A percentile compares a stretch with the other conserved stretches of the same genome.
Conservation (phyloP, 2,113 vertebrate genomes). For the Campylorhamphus procurvoides region DNA sequence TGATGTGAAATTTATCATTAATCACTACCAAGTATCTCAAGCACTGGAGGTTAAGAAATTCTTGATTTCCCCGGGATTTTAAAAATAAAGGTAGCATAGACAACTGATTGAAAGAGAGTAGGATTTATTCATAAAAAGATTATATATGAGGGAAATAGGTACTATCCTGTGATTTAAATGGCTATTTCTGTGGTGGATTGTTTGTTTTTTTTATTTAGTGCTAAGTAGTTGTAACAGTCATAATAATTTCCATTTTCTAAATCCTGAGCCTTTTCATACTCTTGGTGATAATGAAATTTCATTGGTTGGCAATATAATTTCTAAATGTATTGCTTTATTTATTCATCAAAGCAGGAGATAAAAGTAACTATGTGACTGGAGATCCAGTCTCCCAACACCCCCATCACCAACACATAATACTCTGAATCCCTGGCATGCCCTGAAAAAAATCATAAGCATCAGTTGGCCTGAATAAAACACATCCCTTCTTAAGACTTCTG, state of each 20-base stretch:
- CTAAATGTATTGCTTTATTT: background rate
- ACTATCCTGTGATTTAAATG: background rate
- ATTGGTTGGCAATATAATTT: background rate
- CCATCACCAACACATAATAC: background rate
- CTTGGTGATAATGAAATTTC: background rate
- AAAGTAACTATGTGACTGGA: background rate
- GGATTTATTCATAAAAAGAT: background rate
- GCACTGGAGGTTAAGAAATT: background rate
- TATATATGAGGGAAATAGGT: background rate
- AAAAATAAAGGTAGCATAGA: background rate
- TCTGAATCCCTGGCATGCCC: background rate
- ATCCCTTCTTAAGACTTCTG: background rate
- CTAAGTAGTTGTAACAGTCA: background rate
- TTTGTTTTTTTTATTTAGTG: background rate
- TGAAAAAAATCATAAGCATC: background rate
- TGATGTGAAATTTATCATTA: background rate
- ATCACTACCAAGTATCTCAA: background rate
- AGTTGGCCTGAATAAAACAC: background rate
- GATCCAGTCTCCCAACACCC: background rate
- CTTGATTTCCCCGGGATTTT: background rate
- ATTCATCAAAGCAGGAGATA: conserved; percentile 7
- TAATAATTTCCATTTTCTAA: background rate
- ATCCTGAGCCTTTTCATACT: background rate
- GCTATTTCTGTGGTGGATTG: background rate
- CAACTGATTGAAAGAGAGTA: background rate